Evolutionary conservation across 2,113 vertebrate species (phyloP).

Genomic region (Chrysochloris asiatica): DNA sequence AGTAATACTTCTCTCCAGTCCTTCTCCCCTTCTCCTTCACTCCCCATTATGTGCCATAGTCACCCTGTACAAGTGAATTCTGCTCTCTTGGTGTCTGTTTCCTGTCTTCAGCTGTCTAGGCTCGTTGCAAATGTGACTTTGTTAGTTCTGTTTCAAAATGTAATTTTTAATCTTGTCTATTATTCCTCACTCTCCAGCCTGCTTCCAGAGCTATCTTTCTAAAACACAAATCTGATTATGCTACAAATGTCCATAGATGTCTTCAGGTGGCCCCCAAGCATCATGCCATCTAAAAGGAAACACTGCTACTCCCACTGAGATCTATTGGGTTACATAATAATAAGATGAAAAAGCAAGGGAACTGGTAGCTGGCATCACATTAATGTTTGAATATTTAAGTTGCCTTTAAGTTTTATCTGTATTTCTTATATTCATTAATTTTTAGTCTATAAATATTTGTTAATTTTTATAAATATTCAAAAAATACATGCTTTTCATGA

Average conservation of each 20-base stretch:
- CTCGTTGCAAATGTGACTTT: no score
- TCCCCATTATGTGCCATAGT: neutral
- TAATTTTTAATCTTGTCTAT: neutral
- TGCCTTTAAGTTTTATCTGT: neutral
- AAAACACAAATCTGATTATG: neutral
- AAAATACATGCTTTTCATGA: neutral
- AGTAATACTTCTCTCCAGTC: no score
- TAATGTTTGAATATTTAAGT: neutral
- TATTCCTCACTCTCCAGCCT: neutral
- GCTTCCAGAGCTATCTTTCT: neutral
- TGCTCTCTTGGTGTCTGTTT: neutral
- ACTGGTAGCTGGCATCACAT: conserved; percentile 8
- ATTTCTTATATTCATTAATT: neutral
- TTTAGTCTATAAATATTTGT: neutral
- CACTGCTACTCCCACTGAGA: neutral
- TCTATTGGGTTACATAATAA: neutral
- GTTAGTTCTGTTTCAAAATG: neutral
- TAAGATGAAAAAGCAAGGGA: conserved; percentile 3
- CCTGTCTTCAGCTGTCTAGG: no score
- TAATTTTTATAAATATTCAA: neutral
- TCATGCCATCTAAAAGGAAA: neutral
- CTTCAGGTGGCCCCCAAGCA: neutral
- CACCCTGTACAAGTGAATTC: neutral
- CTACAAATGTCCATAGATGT: neutral
- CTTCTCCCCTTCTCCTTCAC: neutral